A percentile compares a stretch with the other conserved stretches of the same genome.
These are phyloP conservation scores for Microplitis manilae DNA, from an alignment of 2,888 invertebrate species.

Conservation along the genomic window DNA sequence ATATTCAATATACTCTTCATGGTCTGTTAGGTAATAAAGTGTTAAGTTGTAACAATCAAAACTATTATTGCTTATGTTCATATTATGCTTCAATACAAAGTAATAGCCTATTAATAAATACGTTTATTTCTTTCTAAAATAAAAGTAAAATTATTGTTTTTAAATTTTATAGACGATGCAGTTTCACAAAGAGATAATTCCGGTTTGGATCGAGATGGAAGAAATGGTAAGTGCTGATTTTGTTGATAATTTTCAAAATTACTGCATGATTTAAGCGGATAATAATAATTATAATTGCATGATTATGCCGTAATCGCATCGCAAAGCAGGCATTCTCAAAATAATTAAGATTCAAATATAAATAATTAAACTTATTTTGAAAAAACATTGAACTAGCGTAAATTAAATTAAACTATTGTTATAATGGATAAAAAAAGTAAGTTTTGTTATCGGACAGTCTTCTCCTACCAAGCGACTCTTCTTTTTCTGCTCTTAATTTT, in stretches of 20 bases:
- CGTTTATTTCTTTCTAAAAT: constrained; percentile 1
- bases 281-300: constrained; percentile 17
- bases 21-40: neutral
- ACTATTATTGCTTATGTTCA: neutral
- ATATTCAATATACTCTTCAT: neutral
- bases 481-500: constrained; percentile 35
- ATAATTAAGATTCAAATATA: neutral
- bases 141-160: constrained; percentile 23
- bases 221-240: constrained; percentile 25
- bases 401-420: neutral
- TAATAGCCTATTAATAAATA: neutral
- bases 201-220: constrained; percentile 4
- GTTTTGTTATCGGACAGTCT: constrained; percentile 38
- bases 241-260: neutral
- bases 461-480: neutral
- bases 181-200: constrained; percentile 14
- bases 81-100: neutral
- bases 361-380: neutral
- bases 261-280: constrained; percentile 23
- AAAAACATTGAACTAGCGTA: constrained; percentile 7
- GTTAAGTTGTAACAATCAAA: neutral
- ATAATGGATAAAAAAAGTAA: constrained; percentile 4
- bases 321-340: constrained; percentile 1
- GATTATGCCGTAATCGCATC: constrained; percentile 8
- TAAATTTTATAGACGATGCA: constrained; percentile 51